Base-by-base conservation (phyloP, 1,140 invertebrate genomes). In the Papilio machaon region DNA sequence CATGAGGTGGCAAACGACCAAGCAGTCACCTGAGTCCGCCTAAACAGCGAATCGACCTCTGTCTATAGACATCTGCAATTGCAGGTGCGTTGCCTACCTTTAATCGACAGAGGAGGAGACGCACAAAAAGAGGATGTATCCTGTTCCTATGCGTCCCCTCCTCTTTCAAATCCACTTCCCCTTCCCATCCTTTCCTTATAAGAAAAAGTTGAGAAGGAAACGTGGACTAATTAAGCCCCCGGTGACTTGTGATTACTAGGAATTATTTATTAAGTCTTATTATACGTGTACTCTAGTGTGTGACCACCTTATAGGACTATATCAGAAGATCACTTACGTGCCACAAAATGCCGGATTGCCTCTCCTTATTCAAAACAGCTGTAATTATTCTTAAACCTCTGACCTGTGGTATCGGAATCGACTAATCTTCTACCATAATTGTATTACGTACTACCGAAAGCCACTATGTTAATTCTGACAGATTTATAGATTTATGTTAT, bases 291-390 rank as follows among this genome's bases (percentile, higher is more conserved):
- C 64, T 67, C 64, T 52, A 75, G 73, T 75, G 73, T 75, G 11
- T 46, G 1, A 52, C n/a, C 73, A 75, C 73, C 73, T 49, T 75
- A 75, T 2, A 47, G 17, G n/a, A 47, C 46, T 43, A 46, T 38
- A 19, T 46, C 73, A 47, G 4, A 13, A 49, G 47, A 75, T 75
- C 73, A 23, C 13, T n/a, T 23, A 49, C 73, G 46, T 75, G 73
- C 73, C 15, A 23, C 30, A 70, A 8, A 35, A 9, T 35, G 5
- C 6, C 46, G 23, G 7, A 52, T 75, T 75, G 38, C 73, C 73
- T 75, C 73, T 75, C 73, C 73, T 52, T 75, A 75, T 75, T 75
- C 73, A 75, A 75, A 75, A 75, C 46, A 75, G 73, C 52, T 75
- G 73, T 75, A 75, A 75, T 75, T 75, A 75, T 75, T 52, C 13